These are phyloP conservation scores for Microctenopoma lineatum DNA, from an alignment of 2,797 vertebrate genomes.

Conservation along the genomic window DNA sequence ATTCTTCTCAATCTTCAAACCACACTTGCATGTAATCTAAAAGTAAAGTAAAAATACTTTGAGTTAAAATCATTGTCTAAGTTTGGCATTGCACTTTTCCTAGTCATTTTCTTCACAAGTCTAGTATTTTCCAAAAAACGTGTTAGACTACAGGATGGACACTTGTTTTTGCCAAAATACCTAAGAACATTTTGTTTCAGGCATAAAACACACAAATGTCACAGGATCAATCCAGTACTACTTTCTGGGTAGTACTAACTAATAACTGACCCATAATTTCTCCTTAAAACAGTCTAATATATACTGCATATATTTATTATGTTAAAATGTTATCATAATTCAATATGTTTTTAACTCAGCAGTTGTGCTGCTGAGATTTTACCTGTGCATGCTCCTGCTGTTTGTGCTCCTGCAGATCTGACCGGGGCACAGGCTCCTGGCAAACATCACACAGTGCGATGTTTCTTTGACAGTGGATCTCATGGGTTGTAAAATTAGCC, in stretches of 20 bases:
- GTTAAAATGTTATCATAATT: too few species aligned
- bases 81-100: neutral
- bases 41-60: constrained; percentile 43
- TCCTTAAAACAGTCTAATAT: too few species aligned
- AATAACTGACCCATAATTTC: too few species aligned
- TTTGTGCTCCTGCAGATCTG: constrained; percentile 89
- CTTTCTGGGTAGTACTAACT: neutral
- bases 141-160: neutral
- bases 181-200: too few species aligned
- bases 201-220: neutral
- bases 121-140: too few species aligned
- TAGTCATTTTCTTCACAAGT: neutral
- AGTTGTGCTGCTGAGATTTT: constrained; percentile 3
- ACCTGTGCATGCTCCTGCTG: constrained; percentile 92
- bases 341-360: too few species aligned
- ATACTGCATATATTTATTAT: too few species aligned
- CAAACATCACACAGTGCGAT: constrained; percentile 90
- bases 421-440: constrained; percentile 90
- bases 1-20: constrained; percentile 90
- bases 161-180: neutral
- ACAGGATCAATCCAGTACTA: neutral
- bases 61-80: neutral
- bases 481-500: constrained; percentile 94
- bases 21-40: constrained; percentile 94
- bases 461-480: constrained; percentile 95